These are phyloP conservation scores for Montipora capricornis DNA, from an alignment of 64 coral and sea anemone genomes.

Conservation along the genomic window DNA sequence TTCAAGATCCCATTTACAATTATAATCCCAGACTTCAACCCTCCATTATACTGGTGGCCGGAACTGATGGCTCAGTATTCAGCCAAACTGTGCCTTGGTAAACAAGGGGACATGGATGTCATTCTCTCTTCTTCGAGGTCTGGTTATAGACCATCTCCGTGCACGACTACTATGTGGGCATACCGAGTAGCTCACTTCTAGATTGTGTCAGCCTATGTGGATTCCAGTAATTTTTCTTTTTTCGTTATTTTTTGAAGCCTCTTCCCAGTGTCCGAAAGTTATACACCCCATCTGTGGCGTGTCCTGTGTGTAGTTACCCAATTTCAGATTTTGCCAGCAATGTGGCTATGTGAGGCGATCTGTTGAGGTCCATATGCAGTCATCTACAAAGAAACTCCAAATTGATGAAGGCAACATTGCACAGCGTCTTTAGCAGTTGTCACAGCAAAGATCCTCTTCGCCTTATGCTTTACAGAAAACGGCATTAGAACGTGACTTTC, in stretches of 20 bases:
- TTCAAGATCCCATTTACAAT: constrained; percentile 18
- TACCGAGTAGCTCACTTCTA: constrained; percentile 12
- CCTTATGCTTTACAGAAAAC: constrained; percentile 63
- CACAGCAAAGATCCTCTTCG: not conserved
- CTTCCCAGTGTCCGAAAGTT: constrained; percentile 39
- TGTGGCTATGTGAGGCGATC: constrained; percentile 40
- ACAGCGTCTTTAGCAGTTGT: not conserved
- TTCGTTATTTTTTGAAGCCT: not conserved
- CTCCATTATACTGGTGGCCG: constrained; percentile 43
- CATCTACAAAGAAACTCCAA: not conserved
- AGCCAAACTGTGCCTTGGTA: not conserved
- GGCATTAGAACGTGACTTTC: constrained; percentile 38
- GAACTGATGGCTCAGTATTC: constrained; percentile 2
- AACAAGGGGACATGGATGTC: not conserved
- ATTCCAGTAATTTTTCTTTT: not conserved
- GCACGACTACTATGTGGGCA: constrained; percentile 23
- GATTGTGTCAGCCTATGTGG: not conserved
- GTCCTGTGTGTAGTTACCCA: not conserved
- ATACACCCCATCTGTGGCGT: constrained; percentile 40
- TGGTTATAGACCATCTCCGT: not conserved
- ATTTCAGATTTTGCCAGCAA: not conserved
- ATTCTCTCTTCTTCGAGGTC: not conserved
- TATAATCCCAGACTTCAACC: constrained; percentile 5
- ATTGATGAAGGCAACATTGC: constrained; percentile 31
- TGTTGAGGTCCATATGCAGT: not conserved